phyloP scores from a whole-genome alignment of 1,140 invertebrate genomes.

The Drosophila kurseongensis region DNA sequence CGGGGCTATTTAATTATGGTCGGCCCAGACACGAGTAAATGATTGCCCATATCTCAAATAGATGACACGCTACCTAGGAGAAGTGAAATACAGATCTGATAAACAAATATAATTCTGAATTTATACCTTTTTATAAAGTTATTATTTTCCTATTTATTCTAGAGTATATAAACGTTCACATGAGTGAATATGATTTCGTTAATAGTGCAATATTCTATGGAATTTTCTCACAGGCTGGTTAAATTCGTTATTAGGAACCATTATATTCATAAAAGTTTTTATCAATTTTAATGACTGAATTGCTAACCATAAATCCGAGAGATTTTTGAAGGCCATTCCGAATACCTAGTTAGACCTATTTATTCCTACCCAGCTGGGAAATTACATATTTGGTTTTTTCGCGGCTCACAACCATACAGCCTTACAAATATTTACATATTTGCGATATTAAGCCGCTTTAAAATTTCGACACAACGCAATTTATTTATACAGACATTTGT shows the following conservation, averaged over 20 bases:
- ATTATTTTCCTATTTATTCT: not conserved
- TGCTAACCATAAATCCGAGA: not conserved
- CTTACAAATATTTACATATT: conserved; percentile 1
- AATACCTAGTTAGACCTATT: not conserved
- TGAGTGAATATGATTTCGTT: too few species aligned
- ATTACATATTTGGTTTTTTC: not conserved
- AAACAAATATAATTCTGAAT: too few species aligned
- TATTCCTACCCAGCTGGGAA: not conserved
- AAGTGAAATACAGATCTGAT: not conserved
- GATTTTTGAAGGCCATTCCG: not conserved
- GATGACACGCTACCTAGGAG: not conserved
- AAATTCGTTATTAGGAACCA: not conserved
- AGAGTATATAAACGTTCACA: not conserved
- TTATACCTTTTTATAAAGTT: not conserved
- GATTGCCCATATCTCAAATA: conserved; percentile 5
- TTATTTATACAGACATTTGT: not conserved
- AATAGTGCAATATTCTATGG: too few species aligned
- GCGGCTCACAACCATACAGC: not conserved
- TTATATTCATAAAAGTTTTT: conserved; percentile 1
- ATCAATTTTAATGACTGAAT: not conserved
- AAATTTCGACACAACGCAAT: conserved; percentile 5
- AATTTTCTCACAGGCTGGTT: not conserved
- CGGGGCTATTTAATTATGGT: conserved; percentile 24
- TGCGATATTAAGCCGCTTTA: conserved; percentile 4
- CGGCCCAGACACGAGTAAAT: conserved; percentile 15